These are phyloP conservation scores for Bagarius yarrelli DNA, from an alignment of 2,113 vertebrate genomes.

Conservation along the genomic window DNA sequence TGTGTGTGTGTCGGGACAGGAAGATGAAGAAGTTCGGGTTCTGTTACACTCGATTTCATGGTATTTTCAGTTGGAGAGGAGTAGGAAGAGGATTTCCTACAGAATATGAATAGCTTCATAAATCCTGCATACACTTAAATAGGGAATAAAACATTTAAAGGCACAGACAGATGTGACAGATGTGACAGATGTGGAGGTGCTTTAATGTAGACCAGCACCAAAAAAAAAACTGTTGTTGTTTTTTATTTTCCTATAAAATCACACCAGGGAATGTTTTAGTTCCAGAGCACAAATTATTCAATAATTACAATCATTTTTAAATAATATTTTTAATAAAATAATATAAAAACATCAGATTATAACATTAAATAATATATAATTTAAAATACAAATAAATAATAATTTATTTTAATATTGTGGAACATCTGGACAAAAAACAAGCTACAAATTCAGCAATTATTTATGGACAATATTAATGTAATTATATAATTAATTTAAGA, in stretches of 20 bases:
- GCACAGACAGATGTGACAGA: not conserved
- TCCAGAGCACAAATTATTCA: too few species aligned
- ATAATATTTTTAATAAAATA: too few species aligned
- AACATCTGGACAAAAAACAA: not conserved
- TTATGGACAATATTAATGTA: not conserved
- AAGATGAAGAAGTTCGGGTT: constrained; percentile 56
- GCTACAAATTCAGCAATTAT: not conserved
- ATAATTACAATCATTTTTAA: too few species aligned
- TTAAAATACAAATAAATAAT: too few species aligned
- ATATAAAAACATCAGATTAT: too few species aligned
- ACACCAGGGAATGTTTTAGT: not conserved
- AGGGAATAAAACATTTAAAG: not conserved
- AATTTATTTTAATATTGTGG: not conserved
- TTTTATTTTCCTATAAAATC: not conserved
- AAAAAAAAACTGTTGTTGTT: not conserved
- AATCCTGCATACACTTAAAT: not conserved
- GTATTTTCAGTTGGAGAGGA: not conserved
- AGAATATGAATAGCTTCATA: not conserved
- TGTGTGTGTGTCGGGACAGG: constrained; percentile 51
- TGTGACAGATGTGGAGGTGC: not conserved
- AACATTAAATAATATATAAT: too few species aligned
- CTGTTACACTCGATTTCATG: constrained; percentile 39
- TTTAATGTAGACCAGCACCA: not conserved
- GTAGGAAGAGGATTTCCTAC: not conserved
- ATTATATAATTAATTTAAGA: too few species aligned